Percentiles rank a stretch among this genome's conserved stretches.
These are phyloP conservation scores for Bergia puertoricense DNA, from an alignment of 92 coral and sea anemone genomes.

Conservation along the genomic window DNA sequence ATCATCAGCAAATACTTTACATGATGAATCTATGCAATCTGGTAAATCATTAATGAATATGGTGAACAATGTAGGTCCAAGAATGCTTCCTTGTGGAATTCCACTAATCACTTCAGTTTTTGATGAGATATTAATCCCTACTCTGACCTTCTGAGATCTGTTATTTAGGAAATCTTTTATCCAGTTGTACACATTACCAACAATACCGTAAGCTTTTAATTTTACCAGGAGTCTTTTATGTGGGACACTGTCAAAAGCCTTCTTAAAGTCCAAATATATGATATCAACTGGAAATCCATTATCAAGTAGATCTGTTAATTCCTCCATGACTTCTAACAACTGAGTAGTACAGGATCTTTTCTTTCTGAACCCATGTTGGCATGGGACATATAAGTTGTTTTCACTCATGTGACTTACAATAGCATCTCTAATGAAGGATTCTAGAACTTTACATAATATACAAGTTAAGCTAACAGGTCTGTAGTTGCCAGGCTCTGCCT, in stretches of 20 bases:
- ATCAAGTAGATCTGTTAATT: not conserved
- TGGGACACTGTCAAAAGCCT: not conserved
- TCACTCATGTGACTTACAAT: not conserved
- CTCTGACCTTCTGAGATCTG: not conserved
- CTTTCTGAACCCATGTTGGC: not conserved
- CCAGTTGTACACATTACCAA: not conserved
- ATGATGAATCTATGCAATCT: not conserved
- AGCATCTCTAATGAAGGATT: not conserved
- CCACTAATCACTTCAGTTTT: not conserved
- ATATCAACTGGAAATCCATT: not conserved
- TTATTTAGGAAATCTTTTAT: not conserved
- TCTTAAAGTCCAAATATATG: not conserved
- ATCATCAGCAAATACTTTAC: not conserved
- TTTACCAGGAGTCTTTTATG: not conserved
- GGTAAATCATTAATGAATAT: not conserved
- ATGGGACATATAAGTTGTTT: not conserved
- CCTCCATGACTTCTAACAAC: not conserved
- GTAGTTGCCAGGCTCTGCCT: not conserved
- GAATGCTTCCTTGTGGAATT: not conserved
- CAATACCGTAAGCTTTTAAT: not conserved
- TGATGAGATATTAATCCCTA: not conserved
- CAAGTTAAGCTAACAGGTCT: not conserved
- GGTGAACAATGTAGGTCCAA: not conserved
- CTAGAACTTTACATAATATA: not conserved
- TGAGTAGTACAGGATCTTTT: not conserved